A percentile compares a stretch with the other conserved stretches of the same genome.
These are phyloP conservation scores for Apantesis nais DNA, from an alignment of 2,888 invertebrate genomes.

Conservation along the genomic window DNA sequence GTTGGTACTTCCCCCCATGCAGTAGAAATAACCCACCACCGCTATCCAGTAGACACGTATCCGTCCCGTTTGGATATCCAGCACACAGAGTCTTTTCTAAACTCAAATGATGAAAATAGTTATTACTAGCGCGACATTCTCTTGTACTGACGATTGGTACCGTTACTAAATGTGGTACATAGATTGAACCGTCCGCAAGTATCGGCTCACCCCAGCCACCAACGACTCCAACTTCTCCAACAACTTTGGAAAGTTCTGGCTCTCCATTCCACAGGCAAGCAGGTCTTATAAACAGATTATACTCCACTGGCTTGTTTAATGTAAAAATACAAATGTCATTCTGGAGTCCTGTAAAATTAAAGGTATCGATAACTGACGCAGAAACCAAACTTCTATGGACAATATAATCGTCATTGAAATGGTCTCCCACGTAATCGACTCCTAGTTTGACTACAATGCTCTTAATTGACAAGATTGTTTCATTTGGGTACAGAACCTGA, in stretches of 20 bases:
- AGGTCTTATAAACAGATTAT: neutral
- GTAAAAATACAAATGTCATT: neutral
- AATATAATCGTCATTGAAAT: neutral
- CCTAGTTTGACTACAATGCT: neutral
- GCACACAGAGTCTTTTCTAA: neutral
- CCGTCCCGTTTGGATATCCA: constrained; percentile 1
- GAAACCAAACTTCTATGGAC: neutral
- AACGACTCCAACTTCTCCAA: neutral
- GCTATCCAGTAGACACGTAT: constrained; percentile 5
- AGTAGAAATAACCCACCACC: constrained; percentile 12
- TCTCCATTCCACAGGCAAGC: neutral
- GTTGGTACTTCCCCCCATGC: neutral
- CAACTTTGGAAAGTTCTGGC: neutral
- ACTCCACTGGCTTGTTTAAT: neutral
- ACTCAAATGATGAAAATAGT: neutral
- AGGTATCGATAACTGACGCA: neutral
- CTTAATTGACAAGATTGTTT: neutral
- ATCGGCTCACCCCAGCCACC: neutral
- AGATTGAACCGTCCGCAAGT: no score
- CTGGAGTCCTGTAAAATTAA: neutral
- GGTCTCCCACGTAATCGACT: neutral
- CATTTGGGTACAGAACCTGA: neutral
- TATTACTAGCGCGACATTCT: neutral
- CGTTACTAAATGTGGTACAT: neutral
- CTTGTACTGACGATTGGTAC: neutral